These are phyloP conservation scores for Diploscapter pachys DNA, from an alignment of 1,140 invertebrate genomes.

Conservation along the genomic window DNA sequence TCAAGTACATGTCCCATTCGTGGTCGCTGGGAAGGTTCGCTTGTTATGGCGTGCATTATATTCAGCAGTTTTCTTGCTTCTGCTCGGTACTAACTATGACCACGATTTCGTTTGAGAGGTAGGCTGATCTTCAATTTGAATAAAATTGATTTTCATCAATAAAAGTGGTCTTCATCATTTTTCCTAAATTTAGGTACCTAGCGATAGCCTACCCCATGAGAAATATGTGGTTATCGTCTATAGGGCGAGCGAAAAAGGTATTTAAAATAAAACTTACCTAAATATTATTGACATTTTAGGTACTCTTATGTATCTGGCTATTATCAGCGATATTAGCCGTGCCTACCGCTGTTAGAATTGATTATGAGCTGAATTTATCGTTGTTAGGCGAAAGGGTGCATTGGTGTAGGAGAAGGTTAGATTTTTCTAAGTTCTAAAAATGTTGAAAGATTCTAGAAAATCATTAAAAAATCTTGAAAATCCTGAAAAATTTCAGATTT, in stretches of 20 bases:
- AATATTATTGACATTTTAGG: not conserved
- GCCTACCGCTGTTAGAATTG: constrained; percentile 53
- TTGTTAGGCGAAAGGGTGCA: constrained; percentile 24
- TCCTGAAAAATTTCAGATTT: constrained; percentile 2
- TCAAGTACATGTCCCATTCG: constrained; percentile 67
- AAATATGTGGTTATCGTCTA: constrained; percentile 72
- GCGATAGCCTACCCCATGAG: constrained; percentile 75
- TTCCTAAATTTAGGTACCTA: constrained; percentile 67
- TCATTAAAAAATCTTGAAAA: no score
- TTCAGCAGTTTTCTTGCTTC: constrained; percentile 74
- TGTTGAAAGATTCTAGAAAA: no score
- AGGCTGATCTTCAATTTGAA: constrained; percentile 39
- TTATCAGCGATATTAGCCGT: constrained; percentile 61
- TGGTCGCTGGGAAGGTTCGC: constrained; percentile 72
- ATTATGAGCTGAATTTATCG: constrained; percentile 41
- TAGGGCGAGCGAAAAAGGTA: constrained; percentile 69
- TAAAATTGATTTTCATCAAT: no score
- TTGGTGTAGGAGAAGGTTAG: constrained; percentile 33
- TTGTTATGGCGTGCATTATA: constrained; percentile 74
- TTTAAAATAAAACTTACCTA: constrained; percentile 35
- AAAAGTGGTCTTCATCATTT: no score
- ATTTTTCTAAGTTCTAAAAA: no score
- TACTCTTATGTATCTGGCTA: constrained; percentile 65
- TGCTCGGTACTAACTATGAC: constrained; percentile 75
- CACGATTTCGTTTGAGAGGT: constrained; percentile 76